Conservation (phyloP, 2,113 vertebrate genomes). For the Thomomys bottae region DNA sequence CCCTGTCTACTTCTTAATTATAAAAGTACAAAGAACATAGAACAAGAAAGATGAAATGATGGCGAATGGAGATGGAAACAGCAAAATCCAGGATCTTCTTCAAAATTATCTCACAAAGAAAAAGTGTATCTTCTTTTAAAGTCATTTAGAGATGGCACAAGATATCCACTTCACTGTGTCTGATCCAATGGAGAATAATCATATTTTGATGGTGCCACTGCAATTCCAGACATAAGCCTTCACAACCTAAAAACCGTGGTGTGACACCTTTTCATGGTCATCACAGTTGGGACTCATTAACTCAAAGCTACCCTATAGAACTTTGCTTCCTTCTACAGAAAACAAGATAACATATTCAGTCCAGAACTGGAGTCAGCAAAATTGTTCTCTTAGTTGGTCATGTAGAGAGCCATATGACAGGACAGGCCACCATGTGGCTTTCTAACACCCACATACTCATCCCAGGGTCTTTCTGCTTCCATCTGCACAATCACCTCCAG, state of each 20-base stretch:
- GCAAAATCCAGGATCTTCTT: neutral
- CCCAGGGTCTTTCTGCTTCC: neutral
- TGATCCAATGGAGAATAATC: neutral
- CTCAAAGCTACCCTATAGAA: neutral
- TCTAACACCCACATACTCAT: neutral
- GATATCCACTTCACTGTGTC: neutral
- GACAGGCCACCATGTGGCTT: neutral
- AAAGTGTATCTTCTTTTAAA: neutral
- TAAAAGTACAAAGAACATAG: neutral
- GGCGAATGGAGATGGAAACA: neutral
- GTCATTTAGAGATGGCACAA: neutral
- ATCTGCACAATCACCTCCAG: neutral
- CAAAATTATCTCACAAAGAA: neutral
- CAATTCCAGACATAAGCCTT: slow-evolving; percentile 28
- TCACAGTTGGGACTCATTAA: neutral
- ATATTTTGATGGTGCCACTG: neutral
- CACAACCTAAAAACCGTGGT: neutral
- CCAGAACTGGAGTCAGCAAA: neutral
- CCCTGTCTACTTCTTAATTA: neutral
- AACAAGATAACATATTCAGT: neutral
- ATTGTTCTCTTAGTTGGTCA: neutral
- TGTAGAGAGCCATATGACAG: neutral
- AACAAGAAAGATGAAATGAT: neutral
- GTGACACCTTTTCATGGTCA: neutral
- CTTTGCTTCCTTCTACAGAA: neutral